phyloP scores from a whole-genome alignment of 1,140 invertebrate species.

The Schlechtendalia chinensis region DNA sequence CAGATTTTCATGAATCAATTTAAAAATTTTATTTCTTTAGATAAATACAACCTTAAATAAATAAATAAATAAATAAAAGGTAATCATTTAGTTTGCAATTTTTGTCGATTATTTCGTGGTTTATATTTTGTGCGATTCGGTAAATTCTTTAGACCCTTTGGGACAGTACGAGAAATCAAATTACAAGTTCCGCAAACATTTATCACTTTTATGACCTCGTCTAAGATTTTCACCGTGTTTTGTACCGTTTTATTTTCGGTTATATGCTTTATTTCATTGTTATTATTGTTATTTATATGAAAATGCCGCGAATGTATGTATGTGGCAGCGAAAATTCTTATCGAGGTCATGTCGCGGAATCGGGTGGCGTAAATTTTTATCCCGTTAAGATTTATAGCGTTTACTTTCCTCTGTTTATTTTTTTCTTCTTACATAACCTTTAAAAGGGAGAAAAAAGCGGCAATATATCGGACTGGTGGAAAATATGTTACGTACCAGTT shows the following conservation, averaged over 20 bases:
- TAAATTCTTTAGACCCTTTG: neutral
- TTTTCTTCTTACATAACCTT: neutral
- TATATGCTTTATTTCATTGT: slow-evolving; percentile 42
- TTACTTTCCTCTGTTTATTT: slow-evolving; percentile 29
- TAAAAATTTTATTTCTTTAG: no score
- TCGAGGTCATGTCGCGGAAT: slow-evolving; percentile 45
- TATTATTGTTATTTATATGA: slow-evolving; percentile 50
- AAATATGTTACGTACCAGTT: slow-evolving; percentile 47
- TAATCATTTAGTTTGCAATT: no score
- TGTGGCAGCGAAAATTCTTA: slow-evolving; percentile 47
- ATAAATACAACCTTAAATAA: no score
- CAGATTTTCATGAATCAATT: no score
- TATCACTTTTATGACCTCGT: slow-evolving; percentile 39
- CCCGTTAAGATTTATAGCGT: slow-evolving; percentile 39
- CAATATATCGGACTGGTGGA: slow-evolving; percentile 40
- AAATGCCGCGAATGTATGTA: slow-evolving; percentile 31
- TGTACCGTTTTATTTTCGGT: slow-evolving; percentile 28
- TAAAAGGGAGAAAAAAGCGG: neutral
- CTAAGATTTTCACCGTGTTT: slow-evolving; percentile 29
- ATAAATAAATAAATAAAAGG: no score
- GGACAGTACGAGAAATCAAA: slow-evolving; percentile 31
- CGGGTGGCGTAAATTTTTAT: slow-evolving; percentile 47
- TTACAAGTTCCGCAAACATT: slow-evolving; percentile 33
- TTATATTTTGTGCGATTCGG: neutral
- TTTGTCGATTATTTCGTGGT: neutral